Evolutionary conservation across 2,113 vertebrate species (phyloP).

Genomic region (Chaetorhynchus papuensis): DNA sequence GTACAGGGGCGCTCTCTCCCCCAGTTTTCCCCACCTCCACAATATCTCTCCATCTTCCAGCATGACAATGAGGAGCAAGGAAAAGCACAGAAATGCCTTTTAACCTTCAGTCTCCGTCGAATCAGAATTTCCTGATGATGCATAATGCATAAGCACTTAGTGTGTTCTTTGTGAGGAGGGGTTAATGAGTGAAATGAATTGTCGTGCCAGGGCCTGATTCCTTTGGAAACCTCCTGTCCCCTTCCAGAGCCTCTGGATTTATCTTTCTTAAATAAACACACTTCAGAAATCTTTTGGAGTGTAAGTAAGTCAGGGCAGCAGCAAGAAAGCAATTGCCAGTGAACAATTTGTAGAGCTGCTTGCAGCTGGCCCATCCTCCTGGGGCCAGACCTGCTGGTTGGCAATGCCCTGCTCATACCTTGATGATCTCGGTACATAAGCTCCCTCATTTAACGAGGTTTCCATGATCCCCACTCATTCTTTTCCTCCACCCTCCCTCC

Average conservation of each 20-base stretch:
- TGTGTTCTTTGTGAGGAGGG: background rate
- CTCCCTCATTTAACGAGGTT: background rate
- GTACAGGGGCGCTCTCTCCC: background rate
- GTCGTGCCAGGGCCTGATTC: background rate
- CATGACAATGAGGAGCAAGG: background rate
- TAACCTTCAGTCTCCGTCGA: background rate
- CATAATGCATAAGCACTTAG: background rate
- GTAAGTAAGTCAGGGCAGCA: slow-evolving; percentile 40
- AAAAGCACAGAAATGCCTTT: background rate
- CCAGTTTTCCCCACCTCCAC: background rate
- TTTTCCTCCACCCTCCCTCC: background rate
- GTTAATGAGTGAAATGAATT: background rate
- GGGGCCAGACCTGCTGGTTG: slow-evolving; percentile 8
- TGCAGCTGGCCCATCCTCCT: background rate
- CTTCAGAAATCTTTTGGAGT: slow-evolving; percentile 47
- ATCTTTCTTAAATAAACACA: slow-evolving; percentile 50
- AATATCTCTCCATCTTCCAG: background rate
- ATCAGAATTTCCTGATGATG: background rate
- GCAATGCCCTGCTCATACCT: background rate
- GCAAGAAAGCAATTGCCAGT: slow-evolving; percentile 36
- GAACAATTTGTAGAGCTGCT: background rate
- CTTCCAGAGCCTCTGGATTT: slow-evolving; percentile 13
- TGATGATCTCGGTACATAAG: background rate
- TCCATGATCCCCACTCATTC: background rate
- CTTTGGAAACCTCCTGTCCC: background rate